These are phyloP conservation scores for Probaryconus sp. DNA, from an alignment of 1,140 invertebrate genomes.

Conservation along the genomic window DNA sequence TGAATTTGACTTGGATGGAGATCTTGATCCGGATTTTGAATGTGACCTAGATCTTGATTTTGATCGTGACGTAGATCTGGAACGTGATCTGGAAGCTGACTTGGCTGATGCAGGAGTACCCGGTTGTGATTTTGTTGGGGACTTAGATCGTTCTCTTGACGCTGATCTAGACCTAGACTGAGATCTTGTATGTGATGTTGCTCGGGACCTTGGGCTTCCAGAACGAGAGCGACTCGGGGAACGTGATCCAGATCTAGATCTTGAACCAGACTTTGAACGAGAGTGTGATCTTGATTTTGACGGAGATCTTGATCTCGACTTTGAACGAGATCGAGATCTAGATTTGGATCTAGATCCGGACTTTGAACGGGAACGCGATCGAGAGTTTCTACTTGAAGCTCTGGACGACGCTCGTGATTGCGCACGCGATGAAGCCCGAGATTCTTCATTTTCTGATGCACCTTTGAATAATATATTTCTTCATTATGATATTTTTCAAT, in stretches of 20 bases:
- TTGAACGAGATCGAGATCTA: conserved; percentile 66
- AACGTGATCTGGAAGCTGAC: no score
- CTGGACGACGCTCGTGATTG: conserved; percentile 62
- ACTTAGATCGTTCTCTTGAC: conserved; percentile 65
- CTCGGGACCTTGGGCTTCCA: conserved; percentile 62
- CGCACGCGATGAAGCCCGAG: conserved; percentile 59
- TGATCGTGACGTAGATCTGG: conserved; percentile 56
- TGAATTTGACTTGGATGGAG: conserved; percentile 57
- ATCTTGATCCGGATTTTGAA: conserved; percentile 68
- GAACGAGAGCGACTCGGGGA: conserved; percentile 63
- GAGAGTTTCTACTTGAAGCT: conserved; percentile 66
- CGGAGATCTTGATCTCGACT: conserved; percentile 60
- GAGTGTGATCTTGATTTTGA: conserved; percentile 37
- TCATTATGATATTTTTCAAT: neutral
- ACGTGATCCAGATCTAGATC: conserved; percentile 70
- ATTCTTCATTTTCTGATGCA: conserved; percentile 67
- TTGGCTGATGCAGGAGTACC: no score
- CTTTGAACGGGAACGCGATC: conserved; percentile 56
- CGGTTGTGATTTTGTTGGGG: conserved; percentile 62
- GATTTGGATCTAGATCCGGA: conserved; percentile 52
- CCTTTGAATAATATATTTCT: conserved; percentile 31
- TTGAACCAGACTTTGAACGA: conserved; percentile 65
- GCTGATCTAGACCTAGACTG: conserved; percentile 66
- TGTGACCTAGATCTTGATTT: conserved; percentile 62
- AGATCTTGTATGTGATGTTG: conserved; percentile 65